Evolutionary conservation across 2,113 vertebrate species (phyloP).

Genomic region (Mohoua ochrocephala): DNA sequence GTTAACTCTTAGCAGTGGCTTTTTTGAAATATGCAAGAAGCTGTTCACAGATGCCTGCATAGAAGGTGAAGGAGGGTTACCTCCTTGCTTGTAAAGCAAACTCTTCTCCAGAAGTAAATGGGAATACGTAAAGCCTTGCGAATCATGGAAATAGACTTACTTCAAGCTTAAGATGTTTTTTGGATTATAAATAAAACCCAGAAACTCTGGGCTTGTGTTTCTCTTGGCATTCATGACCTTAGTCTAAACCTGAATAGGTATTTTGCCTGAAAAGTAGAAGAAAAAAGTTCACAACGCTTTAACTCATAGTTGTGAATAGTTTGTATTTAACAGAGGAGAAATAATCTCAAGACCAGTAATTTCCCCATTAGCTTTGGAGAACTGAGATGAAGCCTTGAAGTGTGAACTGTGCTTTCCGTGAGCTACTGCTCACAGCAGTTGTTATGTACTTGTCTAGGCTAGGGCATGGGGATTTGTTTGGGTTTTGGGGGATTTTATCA

Average conservation of each 20-base stretch:
- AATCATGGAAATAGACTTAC: background rate
- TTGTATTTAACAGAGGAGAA: background rate
- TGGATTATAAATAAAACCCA: background rate
- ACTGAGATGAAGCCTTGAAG: background rate
- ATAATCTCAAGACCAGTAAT: accelerated
- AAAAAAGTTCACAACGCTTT: background rate
- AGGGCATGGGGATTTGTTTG: background rate
- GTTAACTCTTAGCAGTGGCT: background rate
- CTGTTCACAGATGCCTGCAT: background rate
- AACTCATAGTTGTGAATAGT: background rate
- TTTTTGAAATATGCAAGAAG: background rate
- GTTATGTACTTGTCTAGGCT: background rate
- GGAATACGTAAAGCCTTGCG: background rate
- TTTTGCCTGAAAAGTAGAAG: background rate
- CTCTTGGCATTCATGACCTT: background rate
- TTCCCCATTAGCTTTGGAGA: background rate
- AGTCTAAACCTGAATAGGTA: background rate
- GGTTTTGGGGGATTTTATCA: background rate
- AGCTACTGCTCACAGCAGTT: background rate
- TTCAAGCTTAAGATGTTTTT: background rate
- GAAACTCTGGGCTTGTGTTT: background rate
- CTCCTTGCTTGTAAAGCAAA: background rate
- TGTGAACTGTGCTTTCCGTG: background rate
- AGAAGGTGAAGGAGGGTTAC: background rate
- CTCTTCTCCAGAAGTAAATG: background rate